Evolutionary conservation across 2,797 vertebrate species (phyloP).

Genomic region (Danio aesculapii): DNA sequence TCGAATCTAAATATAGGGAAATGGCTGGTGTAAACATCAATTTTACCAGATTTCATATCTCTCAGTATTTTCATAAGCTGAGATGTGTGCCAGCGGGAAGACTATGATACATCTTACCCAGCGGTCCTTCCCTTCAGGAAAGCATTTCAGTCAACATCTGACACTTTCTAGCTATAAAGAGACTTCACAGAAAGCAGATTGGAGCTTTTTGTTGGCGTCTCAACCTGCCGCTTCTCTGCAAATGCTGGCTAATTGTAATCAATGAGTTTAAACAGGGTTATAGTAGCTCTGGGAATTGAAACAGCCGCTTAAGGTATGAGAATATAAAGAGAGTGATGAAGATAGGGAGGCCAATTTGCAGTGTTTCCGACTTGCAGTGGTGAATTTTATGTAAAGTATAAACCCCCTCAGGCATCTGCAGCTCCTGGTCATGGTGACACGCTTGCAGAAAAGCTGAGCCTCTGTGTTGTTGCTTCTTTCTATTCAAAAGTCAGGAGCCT

Average conservation of each 20-base stretch:
- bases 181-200: neutral
- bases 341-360: neutral
- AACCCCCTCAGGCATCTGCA: neutral
- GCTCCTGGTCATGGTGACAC: conserved; percentile 12
- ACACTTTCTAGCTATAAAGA: conserved; percentile 11
- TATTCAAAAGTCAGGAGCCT: conserved; percentile 18
- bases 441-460: conserved; percentile 18
- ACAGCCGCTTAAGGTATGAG: neutral
- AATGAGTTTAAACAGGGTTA: conserved; percentile 39
- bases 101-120: conserved; percentile 17
- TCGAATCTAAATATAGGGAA: neutral
- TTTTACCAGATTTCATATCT: conserved; percentile 11
- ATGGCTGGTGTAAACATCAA: conserved; percentile 9
- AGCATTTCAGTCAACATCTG: conserved; percentile 17
- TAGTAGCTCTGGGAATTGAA: conserved; percentile 4
- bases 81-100: neutral
- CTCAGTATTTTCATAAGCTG: conserved; percentile 3
- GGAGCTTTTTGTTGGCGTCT: neutral
- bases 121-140: conserved; percentile 3
- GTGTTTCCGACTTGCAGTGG: neutral
- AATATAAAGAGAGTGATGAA: neutral
- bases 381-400: conserved; percentile 14
- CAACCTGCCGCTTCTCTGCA: neutral
- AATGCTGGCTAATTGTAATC: conserved; percentile 24
- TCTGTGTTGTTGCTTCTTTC: neutral